Conservation (phyloP, 64 coral and sea anemone species). For the Anthopleura sola region DNA sequence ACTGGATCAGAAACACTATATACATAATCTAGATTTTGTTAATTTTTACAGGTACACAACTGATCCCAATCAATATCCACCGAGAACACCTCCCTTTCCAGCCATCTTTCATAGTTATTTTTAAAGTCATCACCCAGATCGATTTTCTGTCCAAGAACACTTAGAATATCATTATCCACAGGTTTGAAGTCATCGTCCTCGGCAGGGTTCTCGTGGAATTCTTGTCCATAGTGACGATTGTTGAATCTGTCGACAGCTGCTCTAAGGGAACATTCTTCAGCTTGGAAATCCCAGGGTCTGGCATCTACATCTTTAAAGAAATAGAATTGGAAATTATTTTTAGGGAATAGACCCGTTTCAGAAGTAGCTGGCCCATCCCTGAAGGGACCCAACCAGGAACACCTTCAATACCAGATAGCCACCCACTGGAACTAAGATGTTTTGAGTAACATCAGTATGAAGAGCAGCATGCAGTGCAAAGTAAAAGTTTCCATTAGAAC, state of each 20-base stretch:
- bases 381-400: no score
- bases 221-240: slow-evolving; percentile 74
- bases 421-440: no score
- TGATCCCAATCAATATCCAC: slow-evolving; percentile 95
- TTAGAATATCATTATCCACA: slow-evolving; percentile 75
- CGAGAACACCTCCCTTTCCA: slow-evolving; percentile 96
- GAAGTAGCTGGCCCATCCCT: no score
- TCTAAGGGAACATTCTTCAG: slow-evolving; percentile 82
- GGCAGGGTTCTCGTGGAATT: slow-evolving; percentile 19
- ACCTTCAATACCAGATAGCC: no score
- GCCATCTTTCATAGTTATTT: slow-evolving; percentile 93
- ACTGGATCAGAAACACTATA: no score
- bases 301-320: slow-evolving; percentile 74
- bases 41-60: slow-evolving; percentile 59
- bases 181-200: slow-evolving; percentile 69
- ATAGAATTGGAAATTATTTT: background rate
- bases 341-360: background rate
- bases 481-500: no score
- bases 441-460: no score
- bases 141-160: slow-evolving; percentile 74
- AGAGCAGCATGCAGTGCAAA: no score
- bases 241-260: slow-evolving; percentile 93
- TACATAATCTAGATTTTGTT: background rate
- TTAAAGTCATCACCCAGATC: slow-evolving; percentile 91
- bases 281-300: slow-evolving; percentile 97